These are phyloP conservation scores for Falcunculus frontatus DNA, from an alignment of 2,113 vertebrate genomes.

Conservation along the genomic window DNA sequence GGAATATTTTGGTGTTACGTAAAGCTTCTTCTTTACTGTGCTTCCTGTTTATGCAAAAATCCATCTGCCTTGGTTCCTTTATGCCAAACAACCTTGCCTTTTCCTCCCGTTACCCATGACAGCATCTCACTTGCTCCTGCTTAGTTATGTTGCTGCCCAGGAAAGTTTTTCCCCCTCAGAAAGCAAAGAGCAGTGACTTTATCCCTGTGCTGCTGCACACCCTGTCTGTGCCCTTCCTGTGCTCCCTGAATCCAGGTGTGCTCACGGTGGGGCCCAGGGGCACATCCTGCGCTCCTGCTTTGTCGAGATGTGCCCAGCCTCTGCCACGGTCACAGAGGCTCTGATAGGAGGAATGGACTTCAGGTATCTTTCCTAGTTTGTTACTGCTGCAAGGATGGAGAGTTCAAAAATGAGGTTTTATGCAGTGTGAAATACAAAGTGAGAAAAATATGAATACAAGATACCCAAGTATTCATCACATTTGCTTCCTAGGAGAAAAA, in stretches of 20 bases:
- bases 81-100: background rate
- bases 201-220: background rate
- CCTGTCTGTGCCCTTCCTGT: background rate
- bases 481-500: background rate
- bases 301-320: background rate
- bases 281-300: background rate
- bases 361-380: background rate
- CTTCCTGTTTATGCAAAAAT: background rate
- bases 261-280: background rate
- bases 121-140: background rate
- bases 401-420: background rate
- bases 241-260: background rate
- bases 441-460: background rate
- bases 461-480: background rate
- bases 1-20: background rate
- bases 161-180: background rate
- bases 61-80: background rate
- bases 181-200: background rate
- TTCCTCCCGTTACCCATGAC: background rate
- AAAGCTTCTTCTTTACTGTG: background rate
- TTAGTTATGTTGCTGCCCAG: background rate
- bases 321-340: background rate
- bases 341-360: background rate
- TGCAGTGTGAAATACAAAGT: background rate
- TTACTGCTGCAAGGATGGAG: background rate